A percentile compares a stretch with the other conserved stretches of the same genome.
These are phyloP conservation scores for Noctua fimbriata DNA, from an alignment of 2,888 invertebrate species.

Conservation along the genomic window DNA sequence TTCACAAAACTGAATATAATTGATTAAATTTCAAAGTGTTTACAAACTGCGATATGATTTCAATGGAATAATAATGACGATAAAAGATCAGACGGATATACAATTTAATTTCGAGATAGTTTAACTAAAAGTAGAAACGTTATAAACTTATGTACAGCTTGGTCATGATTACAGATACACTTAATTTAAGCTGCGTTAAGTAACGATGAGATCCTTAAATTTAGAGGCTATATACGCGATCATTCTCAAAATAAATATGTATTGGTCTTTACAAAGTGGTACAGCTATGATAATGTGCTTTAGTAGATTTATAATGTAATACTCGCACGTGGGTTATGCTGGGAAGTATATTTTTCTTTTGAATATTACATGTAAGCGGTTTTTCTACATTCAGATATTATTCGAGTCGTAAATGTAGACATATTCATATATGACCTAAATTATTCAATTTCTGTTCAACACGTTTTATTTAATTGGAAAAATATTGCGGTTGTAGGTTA, in stretches of 20 bases:
- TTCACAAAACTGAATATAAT: conserved; percentile 2
- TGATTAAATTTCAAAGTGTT: conserved; percentile 7
- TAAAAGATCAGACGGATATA: conserved; percentile 18
- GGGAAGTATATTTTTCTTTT: not conserved
- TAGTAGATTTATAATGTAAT: not conserved
- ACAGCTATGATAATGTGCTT: conserved; percentile 23
- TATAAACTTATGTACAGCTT: conserved; percentile 55
- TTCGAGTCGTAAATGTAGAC: conserved; percentile 8
- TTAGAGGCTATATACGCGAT: conserved; percentile 49
- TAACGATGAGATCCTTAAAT: conserved; percentile 63
- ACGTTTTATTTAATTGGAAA: not conserved
- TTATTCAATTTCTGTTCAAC: conserved; percentile 15
- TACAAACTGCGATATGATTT: not conserved
- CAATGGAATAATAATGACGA: conserved; percentile 5
- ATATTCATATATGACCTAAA: not conserved
- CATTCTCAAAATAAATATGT: conserved; percentile 54
- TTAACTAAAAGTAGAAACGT: conserved; percentile 35
- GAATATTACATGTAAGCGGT: not conserved
- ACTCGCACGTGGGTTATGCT: not conserved
- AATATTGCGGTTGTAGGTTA: not conserved
- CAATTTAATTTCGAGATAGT: conserved; percentile 15
- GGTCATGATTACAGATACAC: conserved; percentile 52
- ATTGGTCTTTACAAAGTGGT: conserved; percentile 56
- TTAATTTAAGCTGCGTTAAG: conserved; percentile 61
- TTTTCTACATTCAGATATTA: not conserved